phyloP scores from a whole-genome alignment of 2,113 vertebrate genomes.

The Coregonus clupeaformis region DNA sequence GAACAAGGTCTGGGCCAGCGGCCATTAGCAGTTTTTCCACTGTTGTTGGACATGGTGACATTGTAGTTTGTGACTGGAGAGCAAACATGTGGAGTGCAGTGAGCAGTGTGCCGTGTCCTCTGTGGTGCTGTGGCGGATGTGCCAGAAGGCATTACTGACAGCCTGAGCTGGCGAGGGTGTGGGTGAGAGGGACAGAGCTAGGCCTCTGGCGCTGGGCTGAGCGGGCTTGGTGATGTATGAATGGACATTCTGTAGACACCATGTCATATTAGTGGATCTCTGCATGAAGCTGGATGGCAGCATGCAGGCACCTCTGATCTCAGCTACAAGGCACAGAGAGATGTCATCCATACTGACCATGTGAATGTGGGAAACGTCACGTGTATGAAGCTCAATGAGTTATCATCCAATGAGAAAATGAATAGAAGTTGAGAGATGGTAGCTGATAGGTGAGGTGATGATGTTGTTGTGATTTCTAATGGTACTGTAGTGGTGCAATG shows the following conservation, averaged over 20 bases:
- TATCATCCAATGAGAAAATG: too few relatives aligned
- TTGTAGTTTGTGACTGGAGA: conserved; percentile 58
- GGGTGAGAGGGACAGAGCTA: neutral
- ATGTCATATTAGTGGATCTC: neutral
- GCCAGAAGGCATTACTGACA: conserved; percentile 47
- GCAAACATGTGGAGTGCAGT: conserved; percentile 50
- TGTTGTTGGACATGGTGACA: conserved; percentile 54
- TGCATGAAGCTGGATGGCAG: too few relatives aligned
- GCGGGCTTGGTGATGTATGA: conserved; percentile 4
- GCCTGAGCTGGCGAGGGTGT: conserved; percentile 4
- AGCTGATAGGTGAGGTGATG: too few relatives aligned
- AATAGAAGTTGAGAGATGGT: too few relatives aligned
- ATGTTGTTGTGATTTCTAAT: too few relatives aligned
- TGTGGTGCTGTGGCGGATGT: conserved; percentile 25
- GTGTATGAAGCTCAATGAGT: too few relatives aligned
- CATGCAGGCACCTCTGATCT: too few relatives aligned
- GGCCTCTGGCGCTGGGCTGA: too few relatives aligned
- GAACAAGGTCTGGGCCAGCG: neutral
- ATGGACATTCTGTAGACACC: conserved; percentile 15
- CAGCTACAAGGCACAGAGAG: too few relatives aligned
- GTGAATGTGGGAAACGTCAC: too few relatives aligned
- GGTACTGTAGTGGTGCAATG: too few relatives aligned
- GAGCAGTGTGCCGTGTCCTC: conserved; percentile 55
- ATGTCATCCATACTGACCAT: too few relatives aligned
- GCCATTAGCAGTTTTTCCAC: conserved; percentile 54